Evolutionary conservation across 2,797 vertebrate genomes (phyloP).

Genomic region (Chiroxiphia lanceolata): DNA sequence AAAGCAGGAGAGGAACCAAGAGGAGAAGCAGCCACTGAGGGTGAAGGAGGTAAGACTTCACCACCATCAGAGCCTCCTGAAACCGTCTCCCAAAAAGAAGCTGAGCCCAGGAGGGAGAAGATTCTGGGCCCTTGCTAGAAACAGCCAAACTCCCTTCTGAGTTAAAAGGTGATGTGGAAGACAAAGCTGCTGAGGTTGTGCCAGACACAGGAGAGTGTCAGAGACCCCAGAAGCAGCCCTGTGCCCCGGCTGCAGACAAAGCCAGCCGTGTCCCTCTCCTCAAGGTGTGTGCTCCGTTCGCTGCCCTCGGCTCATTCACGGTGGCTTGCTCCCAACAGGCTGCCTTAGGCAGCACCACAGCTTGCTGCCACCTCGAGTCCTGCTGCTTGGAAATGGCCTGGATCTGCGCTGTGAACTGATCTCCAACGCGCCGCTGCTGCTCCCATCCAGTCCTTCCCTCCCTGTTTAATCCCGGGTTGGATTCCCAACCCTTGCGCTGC

Average conservation of each 20-base stretch:
- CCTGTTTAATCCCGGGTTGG: background rate
- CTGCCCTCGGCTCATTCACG: background rate
- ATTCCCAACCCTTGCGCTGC: background rate
- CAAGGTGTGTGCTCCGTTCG: constrained; percentile 72
- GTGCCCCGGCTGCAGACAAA: constrained; percentile 28
- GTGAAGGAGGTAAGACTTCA: background rate
- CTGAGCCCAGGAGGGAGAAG: constrained; percentile 22
- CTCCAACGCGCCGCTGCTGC: background rate
- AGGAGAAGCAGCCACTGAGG: background rate
- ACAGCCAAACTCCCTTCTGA: background rate
- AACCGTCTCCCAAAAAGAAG: constrained; percentile 46
- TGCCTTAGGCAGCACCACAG: constrained; percentile 32
- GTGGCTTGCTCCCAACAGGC: background rate
- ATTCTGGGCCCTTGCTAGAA: background rate
- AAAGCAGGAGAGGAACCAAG: background rate
- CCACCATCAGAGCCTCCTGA: background rate
- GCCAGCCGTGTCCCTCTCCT: constrained; percentile 72
- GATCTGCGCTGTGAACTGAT: background rate
- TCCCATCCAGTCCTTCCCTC: background rate
- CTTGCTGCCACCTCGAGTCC: constrained; percentile 42
- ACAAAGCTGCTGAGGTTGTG: background rate
- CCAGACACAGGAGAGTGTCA: background rate
- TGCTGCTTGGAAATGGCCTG: constrained; percentile 52
- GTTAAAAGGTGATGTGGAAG: background rate
- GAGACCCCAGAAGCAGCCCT: constrained; percentile 11